Percentiles rank a stretch among this genome's conserved stretches.
phyloP scores from a whole-genome alignment of 2,797 vertebrate species.

The Siniperca obscura region DNA sequence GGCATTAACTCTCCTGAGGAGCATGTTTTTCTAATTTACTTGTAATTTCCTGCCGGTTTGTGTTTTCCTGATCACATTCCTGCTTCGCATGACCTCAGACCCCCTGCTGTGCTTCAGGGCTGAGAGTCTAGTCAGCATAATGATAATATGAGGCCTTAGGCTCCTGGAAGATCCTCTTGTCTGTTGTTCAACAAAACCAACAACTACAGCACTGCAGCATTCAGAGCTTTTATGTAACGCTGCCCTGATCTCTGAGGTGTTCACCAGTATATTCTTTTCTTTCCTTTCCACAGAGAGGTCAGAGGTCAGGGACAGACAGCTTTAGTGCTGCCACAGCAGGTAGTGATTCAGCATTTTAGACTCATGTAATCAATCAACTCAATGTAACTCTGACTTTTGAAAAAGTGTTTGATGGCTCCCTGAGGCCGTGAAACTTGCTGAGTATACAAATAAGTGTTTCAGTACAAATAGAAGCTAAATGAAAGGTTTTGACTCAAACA shows the following conservation, averaged over 20 bases:
- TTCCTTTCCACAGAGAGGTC: slow-evolving; percentile 17
- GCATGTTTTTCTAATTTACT: slow-evolving; percentile 35
- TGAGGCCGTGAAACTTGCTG: neutral
- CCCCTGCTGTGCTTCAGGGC: neutral
- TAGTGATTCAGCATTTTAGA: slow-evolving; percentile 8
- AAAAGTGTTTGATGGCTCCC: neutral
- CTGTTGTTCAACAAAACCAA: neutral
- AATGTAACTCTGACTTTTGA: neutral
- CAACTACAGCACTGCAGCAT: neutral
- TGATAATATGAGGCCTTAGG: neutral
- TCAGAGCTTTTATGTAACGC: neutral
- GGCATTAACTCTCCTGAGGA: neutral
- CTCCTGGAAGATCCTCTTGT: neutral
- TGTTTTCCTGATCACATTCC: slow-evolving; percentile 21
- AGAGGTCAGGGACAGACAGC: neutral
- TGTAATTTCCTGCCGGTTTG: slow-evolving; percentile 52
- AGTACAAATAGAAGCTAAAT: neutral
- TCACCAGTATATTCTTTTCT: neutral
- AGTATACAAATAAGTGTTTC: neutral
- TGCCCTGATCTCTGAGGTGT: no score
- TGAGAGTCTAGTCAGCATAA: slow-evolving; percentile 7
- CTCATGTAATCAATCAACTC: neutral
- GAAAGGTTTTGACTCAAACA: neutral
- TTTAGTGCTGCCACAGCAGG: slow-evolving; percentile 5
- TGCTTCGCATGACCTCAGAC: slow-evolving; percentile 3